A percentile compares a stretch with the other conserved stretches of the same genome.
Evolutionary conservation across 2,113 vertebrate species (phyloP).

Genomic region (Oryzias javanicus): DNA sequence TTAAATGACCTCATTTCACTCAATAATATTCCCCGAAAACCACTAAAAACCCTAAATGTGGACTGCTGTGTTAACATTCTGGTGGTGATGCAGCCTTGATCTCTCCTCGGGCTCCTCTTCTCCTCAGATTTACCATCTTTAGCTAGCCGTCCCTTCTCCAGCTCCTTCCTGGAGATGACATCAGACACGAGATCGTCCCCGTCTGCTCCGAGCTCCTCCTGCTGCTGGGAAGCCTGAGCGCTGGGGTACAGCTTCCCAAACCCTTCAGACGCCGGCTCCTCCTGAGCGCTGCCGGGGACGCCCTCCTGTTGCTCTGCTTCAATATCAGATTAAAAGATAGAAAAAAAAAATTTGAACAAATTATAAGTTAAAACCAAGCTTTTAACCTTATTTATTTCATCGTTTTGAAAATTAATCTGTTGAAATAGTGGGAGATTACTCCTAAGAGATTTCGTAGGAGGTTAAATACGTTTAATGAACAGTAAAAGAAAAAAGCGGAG

Average conservation of each 20-base stretch:
- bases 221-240: slow-evolving; percentile 70
- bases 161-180: slow-evolving; percentile 89
- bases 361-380: not conserved
- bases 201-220: slow-evolving; percentile 80
- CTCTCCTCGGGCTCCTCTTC: not conserved
- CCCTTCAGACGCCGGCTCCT: slow-evolving; percentile 68
- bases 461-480: too few species aligned
- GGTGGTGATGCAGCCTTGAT: too few species aligned
- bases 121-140: slow-evolving; percentile 82
- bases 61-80: too few species aligned
- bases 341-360: not conserved
- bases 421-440: too few species aligned
- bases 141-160: slow-evolving; percentile 89
- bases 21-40: too few species aligned
- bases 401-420: too few species aligned
- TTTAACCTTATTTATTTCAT: too few species aligned
- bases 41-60: too few species aligned
- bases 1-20: too few species aligned
- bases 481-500: too few species aligned
- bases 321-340: not conserved
- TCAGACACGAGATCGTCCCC: slow-evolving; percentile 85
- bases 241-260: slow-evolving; percentile 95
- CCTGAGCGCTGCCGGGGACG: slow-evolving; percentile 54
- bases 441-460: too few species aligned
- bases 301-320: slow-evolving; percentile 28